These are phyloP conservation scores for Fabriciana adippe DNA, from an alignment of 2,888 invertebrate genomes.

Conservation along the genomic window DNA sequence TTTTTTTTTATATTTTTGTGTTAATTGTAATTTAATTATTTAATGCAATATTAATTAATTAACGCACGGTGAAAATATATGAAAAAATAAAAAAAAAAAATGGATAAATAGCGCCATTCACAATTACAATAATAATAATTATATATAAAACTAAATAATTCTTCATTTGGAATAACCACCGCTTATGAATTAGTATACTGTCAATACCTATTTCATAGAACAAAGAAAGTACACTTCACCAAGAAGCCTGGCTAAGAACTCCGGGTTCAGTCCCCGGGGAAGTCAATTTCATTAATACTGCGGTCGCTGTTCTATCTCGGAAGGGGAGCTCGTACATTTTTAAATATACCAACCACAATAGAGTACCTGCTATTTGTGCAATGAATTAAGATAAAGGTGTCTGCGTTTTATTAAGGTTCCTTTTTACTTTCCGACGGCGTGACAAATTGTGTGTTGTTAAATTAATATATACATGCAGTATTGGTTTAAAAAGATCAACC, in stretches of 20 bases:
- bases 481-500: no score
- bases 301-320: constrained; percentile 54
- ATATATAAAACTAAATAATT: no score
- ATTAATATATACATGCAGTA: not conserved
- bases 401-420: constrained; percentile 38
- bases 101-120: no score
- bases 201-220: constrained; percentile 46
- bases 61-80: no score
- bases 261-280: constrained; percentile 62
- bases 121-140: no score
- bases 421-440: not conserved
- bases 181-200: constrained; percentile 44
- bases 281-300: constrained; percentile 79
- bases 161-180: not conserved
- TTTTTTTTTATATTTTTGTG: not conserved
- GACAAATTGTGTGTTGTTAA: constrained; percentile 1
- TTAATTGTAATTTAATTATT: not conserved
- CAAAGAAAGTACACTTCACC: constrained; percentile 47
- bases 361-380: constrained; percentile 68
- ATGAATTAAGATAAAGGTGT: constrained; percentile 70
- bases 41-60: no score
- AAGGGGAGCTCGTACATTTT: constrained; percentile 66
- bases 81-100: no score
- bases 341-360: constrained; percentile 74
- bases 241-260: constrained; percentile 50